Conservation (phyloP, 2,888 invertebrate genomes). For the Brachyopa scutellaris region DNA sequence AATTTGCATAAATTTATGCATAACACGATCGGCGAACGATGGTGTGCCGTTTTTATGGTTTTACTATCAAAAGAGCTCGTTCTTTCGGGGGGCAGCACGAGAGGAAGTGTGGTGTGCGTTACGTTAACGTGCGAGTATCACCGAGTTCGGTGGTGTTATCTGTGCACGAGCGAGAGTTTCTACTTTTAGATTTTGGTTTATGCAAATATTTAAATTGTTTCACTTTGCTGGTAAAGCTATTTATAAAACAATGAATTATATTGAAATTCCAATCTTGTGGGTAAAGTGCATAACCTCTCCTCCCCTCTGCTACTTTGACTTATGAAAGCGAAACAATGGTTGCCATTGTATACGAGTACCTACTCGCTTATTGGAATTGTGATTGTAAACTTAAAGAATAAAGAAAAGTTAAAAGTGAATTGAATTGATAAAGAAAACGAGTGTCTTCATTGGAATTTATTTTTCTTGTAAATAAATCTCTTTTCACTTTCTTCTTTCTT, state of each 20-base stretch:
- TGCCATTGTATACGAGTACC: no score
- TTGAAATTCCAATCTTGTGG: conserved; percentile 39
- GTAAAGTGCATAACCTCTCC: conserved; percentile 14
- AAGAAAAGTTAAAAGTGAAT: no score
- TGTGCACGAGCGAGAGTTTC: not conserved
- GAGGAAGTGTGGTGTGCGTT: conserved; percentile 1
- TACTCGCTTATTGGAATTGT: no score
- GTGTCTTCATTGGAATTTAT: no score
- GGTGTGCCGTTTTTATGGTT: not conserved
- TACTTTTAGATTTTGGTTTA: conserved; percentile 4
- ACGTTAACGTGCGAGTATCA: no score
- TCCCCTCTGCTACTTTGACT: no score
- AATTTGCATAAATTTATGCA: not conserved
- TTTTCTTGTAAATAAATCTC: no score
- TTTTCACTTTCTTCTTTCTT: no score
- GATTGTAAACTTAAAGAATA: no score
- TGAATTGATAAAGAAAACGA: no score
- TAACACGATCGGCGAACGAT: conserved; percentile 12
- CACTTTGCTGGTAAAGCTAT: conserved; percentile 30
- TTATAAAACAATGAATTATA: conserved; percentile 39
- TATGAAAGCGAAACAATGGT: no score
- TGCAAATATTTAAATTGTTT: conserved; percentile 13
- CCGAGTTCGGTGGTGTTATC: conserved; percentile 20
- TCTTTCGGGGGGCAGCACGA: not conserved
- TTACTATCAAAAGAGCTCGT: not conserved